Conservation (phyloP, 2,797 vertebrate species). For the Monodelphis domestica region DNA sequence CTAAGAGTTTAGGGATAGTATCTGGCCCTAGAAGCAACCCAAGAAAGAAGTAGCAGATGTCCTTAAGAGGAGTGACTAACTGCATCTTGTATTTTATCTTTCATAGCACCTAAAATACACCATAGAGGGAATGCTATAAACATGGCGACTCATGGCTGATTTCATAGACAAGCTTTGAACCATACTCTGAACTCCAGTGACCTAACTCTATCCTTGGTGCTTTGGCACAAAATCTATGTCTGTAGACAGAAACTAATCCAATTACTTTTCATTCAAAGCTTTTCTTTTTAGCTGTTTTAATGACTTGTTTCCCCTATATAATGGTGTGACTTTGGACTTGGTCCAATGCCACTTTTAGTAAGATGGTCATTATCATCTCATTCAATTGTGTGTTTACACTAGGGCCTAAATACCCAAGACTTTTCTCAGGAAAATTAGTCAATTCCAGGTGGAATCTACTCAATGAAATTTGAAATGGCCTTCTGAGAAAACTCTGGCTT, state of each 20-base stretch:
- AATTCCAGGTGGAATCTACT: not conserved
- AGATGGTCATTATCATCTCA: not conserved
- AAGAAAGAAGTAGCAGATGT: not conserved
- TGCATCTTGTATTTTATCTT: not conserved
- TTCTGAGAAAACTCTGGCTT: slow-evolving; percentile 71
- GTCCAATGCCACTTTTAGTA: not conserved
- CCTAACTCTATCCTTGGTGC: not conserved
- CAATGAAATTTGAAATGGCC: not conserved
- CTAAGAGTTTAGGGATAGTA: not conserved
- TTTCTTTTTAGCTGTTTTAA: not conserved
- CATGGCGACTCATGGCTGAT: not conserved
- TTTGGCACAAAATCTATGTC: not conserved
- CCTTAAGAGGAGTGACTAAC: not conserved
- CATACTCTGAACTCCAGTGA: not conserved
- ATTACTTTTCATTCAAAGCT: not conserved
- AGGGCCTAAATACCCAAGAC: not conserved
- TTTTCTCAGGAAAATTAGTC: not conserved
- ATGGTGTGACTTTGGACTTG: not conserved
- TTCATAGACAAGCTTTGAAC: not conserved
- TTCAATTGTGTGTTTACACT: not conserved
- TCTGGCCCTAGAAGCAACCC: not conserved
- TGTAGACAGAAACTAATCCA: not conserved
- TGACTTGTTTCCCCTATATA: not conserved
- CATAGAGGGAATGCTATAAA: not conserved
- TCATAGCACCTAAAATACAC: not conserved